A percentile compares a stretch with the other conserved stretches of the same genome.
Conservation (phyloP, 2,113 vertebrate genomes). For the Origma solitaria region DNA sequence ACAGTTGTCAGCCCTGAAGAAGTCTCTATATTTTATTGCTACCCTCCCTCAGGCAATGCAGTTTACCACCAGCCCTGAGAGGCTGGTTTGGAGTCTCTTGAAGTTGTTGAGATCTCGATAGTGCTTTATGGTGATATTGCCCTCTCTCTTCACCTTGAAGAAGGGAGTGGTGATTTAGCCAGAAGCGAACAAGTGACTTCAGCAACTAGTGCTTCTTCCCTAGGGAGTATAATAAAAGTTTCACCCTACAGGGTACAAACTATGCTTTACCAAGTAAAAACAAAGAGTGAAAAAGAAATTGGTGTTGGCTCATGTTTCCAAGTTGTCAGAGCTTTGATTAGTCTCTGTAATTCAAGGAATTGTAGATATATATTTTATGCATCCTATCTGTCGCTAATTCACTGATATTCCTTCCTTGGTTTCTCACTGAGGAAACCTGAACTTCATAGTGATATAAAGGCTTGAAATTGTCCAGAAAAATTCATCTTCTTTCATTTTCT, state of each 20-base stretch:
- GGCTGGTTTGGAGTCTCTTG: constrained; percentile 19
- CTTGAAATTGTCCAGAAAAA: not conserved
- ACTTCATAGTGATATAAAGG: not conserved
- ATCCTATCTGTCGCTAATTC: not conserved
- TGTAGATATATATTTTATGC: not conserved
- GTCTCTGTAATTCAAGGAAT: not conserved
- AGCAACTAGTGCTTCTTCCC: not conserved
- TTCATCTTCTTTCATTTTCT: not conserved
- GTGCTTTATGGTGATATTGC: not conserved
- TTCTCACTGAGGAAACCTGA: not conserved
- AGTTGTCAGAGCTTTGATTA: not conserved
- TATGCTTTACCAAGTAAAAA: not conserved
- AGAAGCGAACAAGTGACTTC: not conserved
- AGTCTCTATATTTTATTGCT: not conserved
- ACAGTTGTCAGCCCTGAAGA: not conserved
- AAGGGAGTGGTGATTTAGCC: constrained; percentile 19
- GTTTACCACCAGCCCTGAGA: constrained; percentile 8
- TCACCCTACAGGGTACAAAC: not conserved
- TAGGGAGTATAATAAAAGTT: not conserved
- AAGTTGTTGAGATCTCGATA: constrained; percentile 7
- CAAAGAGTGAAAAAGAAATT: not conserved
- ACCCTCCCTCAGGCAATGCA: not conserved
- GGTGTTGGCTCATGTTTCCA: not conserved
- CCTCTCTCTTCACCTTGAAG: constrained; percentile 18
- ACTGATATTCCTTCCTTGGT: not conserved